Base-by-base conservation (phyloP, 2,113 vertebrate genomes). In the Panthera leo region DNA sequence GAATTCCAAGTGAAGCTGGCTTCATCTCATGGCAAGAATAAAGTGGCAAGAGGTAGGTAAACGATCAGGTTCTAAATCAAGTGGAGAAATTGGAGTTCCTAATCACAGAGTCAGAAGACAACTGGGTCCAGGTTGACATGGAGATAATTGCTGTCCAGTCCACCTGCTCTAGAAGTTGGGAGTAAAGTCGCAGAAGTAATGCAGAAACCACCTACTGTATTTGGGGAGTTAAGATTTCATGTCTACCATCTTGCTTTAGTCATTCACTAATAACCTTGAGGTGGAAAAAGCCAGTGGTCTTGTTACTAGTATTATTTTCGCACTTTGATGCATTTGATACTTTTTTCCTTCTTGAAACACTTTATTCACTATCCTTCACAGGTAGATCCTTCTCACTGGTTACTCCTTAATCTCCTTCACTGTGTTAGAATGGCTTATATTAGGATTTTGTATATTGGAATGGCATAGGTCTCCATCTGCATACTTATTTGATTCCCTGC, bases 401-500 rank as follows among this genome's bases (percentile, higher is more conserved):
- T 19, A 53, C 23, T 90, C 36, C 12, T 55, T 16, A 45, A 4
- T 67, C 12, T 82, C 36, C 29, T 87, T 70, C 27, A 76, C 1
- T 78, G 4, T 13, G 19, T 19, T 78, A 2, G 29, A 31, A 34
- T 31, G 16, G 15, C 7, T 78, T 31, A 10, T 51, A 78, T 15
- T 51, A 53, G 34, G 21, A 78, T 45, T 51, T 95, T 67, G 27
- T 23, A 23, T 82, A 75, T 67, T 82, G 27, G 39, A 85, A n/a
- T 16, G 16, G 8, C 34, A 89, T 89, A 89, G 53, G 25, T 51
- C 34, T 94, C 27, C 27, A 11, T 27, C 21, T 61, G 12, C 5
- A 51, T 75, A 48, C 12, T 95, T 73, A 79, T 55, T 89, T 85
- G 82, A 34, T 89, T 75, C 27, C 94, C 13, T 89, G 42, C 39